Base-by-base conservation (phyloP, 2,113 vertebrate genomes). In the Oxyura jamaicensis region DNA sequence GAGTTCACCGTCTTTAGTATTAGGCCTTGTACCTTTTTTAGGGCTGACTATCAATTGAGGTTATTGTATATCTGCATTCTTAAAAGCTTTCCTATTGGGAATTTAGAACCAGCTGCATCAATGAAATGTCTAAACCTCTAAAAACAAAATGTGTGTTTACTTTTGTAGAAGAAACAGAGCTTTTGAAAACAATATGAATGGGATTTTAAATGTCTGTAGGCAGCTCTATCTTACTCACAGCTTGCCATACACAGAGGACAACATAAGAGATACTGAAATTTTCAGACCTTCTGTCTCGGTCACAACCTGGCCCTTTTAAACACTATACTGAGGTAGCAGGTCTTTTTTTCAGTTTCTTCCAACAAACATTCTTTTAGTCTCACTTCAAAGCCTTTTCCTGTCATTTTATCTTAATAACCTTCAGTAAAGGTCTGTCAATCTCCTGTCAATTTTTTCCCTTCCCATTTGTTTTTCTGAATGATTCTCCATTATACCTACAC, bases 311-410 rank as follows among this genome's bases (percentile, higher is more conserved):
- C 7, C 85, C 53, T 78, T 92, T 93, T 62, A 89, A 83, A 55
- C 29, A 8, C 33, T 68, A 2, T 42, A 31, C 17, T 77, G 75
- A 89, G 22, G 42, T 79, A 65, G 60, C 33, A 14, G 67, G 31
- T 55, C 21, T 69, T 59, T 50, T 50, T 92, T 74, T 68, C 29
- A 68, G 15, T 48, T 89, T 94, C 53, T 92, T 92, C 62, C 39
- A 79, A 39, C 33, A 89, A 84, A 3, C 23, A 65, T 65, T 81
- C 36, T 62, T 94, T 95, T 94, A 33, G 84, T 95, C 83, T 89
- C 46, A 78, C 69, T 81, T 93, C 58, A 93, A 94, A 88, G 60
- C 50, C 31, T 91, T 86, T 86, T 86, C 59, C 56, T 81, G 36
- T 65, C 1, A 78, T 93, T 88, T 93, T 93, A 65, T 78, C 20